phyloP scores from a whole-genome alignment of 1,140 invertebrate genomes.

The Cydia splendana region DNA sequence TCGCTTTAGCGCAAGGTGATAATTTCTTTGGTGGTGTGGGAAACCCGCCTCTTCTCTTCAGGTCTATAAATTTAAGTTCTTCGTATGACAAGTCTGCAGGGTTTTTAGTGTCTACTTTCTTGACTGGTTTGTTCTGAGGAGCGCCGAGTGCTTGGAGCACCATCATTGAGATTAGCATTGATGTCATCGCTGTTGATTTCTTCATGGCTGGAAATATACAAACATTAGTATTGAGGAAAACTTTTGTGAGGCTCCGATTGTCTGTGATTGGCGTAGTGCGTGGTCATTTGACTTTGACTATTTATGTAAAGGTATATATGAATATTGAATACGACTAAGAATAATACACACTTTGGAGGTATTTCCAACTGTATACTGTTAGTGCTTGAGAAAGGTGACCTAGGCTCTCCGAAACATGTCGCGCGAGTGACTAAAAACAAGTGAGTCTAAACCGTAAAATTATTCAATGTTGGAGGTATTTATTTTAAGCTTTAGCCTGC shows the following conservation, averaged over 20 bases:
- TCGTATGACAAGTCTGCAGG: constrained; percentile 52
- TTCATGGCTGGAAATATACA: constrained; percentile 41
- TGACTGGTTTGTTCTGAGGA: constrained; percentile 39
- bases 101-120: constrained; percentile 38
- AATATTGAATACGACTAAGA: no score
- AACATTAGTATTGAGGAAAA: neutral
- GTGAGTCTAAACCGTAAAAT: no score
- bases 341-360: no score
- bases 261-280: no score
- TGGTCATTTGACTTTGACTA: no score
- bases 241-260: neutral
- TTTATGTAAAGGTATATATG: no score
- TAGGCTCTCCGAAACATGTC: no score
- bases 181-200: constrained; percentile 14
- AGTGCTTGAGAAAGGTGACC: no score
- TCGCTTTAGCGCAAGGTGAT: constrained; percentile 66
- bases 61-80: constrained; percentile 60
- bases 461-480: no score
- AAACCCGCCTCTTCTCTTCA: constrained; percentile 47
- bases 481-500: no score
- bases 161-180: constrained; percentile 37
- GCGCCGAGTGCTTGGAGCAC: constrained; percentile 41
- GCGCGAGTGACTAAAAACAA: no score
- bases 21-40: constrained; percentile 46
- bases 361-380: no score